Conservation (phyloP, 1,140 invertebrate species). For the Leptinotarsa lineolata region DNA sequence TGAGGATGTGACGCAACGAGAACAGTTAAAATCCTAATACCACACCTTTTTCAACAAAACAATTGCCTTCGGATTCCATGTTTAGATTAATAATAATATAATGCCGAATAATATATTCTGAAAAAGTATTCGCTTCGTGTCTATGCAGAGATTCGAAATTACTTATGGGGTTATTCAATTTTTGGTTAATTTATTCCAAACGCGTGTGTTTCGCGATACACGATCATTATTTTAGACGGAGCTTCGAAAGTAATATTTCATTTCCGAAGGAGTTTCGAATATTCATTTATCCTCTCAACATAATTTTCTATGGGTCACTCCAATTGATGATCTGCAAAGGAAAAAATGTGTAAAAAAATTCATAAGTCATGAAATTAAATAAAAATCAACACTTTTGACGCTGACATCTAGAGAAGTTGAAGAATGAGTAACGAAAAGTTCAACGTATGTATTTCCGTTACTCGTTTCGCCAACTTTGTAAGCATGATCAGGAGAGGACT, state of each 20-base stretch:
- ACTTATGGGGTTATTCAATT: constrained; percentile 24
- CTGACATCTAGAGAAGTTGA: too few species aligned
- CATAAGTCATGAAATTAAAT: too few species aligned
- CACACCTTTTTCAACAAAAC: constrained; percentile 33
- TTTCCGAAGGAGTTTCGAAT: not conserved
- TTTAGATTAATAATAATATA: constrained; percentile 31
- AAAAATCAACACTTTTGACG: too few species aligned
- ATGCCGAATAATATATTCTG: constrained; percentile 25
- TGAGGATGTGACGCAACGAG: constrained; percentile 23
- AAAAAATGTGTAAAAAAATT: too few species aligned
- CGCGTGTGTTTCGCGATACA: constrained; percentile 12
- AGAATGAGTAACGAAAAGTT: too few species aligned
- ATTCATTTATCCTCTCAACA: not conserved
- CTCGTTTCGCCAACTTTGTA: too few species aligned
- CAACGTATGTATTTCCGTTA: too few species aligned
- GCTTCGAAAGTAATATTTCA: not conserved
- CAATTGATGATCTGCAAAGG: not conserved
- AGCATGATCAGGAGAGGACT: too few species aligned
- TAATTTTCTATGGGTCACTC: not conserved
- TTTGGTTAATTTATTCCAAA: constrained; percentile 15
- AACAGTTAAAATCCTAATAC: constrained; percentile 29
- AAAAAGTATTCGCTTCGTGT: constrained; percentile 19
- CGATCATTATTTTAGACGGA: not conserved
- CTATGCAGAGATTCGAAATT: constrained; percentile 14
- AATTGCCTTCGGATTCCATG: constrained; percentile 28